These are phyloP conservation scores for Vollenhovia emeryi DNA, from an alignment of 1,140 invertebrate genomes.

Conservation along the genomic window DNA sequence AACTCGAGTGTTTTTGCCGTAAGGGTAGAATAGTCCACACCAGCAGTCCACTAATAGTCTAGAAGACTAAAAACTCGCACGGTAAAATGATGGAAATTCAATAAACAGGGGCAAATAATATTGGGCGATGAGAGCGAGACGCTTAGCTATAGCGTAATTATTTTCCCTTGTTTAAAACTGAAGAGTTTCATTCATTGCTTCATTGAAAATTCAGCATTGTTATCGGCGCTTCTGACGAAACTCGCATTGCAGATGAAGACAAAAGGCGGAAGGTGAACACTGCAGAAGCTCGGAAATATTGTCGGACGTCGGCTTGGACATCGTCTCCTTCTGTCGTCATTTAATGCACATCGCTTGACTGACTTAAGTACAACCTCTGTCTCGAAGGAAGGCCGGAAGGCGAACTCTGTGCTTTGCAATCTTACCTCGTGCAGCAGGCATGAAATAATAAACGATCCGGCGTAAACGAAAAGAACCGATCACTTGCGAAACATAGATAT, in stretches of 20 bases:
- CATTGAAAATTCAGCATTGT: not conserved
- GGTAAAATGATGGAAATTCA: not conserved
- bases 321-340: slow-evolving; percentile 72
- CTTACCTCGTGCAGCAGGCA: slow-evolving; percentile 66
- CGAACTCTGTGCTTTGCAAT: slow-evolving; percentile 69
- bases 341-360: slow-evolving; percentile 76
- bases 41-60: not conserved
- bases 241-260: slow-evolving; percentile 70
- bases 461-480: not conserved
- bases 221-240: not conserved
- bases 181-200: no score
- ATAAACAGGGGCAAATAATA: no score
- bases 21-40: not conserved
- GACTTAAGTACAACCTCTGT: slow-evolving; percentile 75
- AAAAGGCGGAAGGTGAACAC: slow-evolving; percentile 17
- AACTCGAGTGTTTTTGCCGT: no score
- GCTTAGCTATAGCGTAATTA: no score
- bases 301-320: slow-evolving; percentile 67
- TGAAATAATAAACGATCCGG: slow-evolving; percentile 69
- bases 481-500: not conserved
- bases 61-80: not conserved
- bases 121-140: no score
- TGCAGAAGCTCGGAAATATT: slow-evolving; percentile 60
- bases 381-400: slow-evolving; percentile 52
- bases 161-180: no score